phyloP scores from a whole-genome alignment of 2,888 invertebrate species.

The Drosophila subsilvestris region DNA sequence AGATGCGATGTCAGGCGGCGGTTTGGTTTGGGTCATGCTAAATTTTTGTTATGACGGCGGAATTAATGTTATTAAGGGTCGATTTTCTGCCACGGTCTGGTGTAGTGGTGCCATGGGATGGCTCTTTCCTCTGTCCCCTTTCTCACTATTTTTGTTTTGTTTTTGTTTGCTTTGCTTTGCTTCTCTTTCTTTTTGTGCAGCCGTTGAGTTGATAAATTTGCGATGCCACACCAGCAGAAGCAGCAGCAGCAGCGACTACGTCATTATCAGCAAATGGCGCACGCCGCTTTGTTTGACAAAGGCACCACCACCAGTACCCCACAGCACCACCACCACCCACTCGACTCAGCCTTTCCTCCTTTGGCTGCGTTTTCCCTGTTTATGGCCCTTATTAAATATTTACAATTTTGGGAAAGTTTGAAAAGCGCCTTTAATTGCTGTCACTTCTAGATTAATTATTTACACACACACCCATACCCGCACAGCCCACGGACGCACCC shows the following conservation, averaged over 20 bases:
- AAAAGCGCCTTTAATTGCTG: constrained; percentile 76
- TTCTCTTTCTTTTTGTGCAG: constrained; percentile 16
- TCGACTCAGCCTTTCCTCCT: not conserved
- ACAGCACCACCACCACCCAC: constrained; percentile 8
- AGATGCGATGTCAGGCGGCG: constrained; percentile 11
- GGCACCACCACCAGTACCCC: not conserved
- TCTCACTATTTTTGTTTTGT: constrained; percentile 1
- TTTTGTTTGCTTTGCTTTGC: not conserved
- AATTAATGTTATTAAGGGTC: constrained; percentile 79
- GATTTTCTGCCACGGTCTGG: constrained; percentile 55
- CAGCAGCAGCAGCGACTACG: constrained; percentile 31
- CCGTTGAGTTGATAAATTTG: constrained; percentile 74
- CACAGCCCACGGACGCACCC: not conserved
- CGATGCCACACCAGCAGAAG: constrained; percentile 56
- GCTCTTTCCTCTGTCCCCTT: constrained; percentile 18
- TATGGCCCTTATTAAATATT: constrained; percentile 74
- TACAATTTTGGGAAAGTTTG: constrained; percentile 64
- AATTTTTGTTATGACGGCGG: constrained; percentile 77
- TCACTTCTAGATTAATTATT: constrained; percentile 78
- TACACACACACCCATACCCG: constrained; percentile 46
- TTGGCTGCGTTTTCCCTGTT: constrained; percentile 54
- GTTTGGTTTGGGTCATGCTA: constrained; percentile 42
- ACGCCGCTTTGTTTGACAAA: constrained; percentile 64
- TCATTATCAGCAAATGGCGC: constrained; percentile 62
- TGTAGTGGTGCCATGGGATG: constrained; percentile 1